A percentile compares a stretch with the other conserved stretches of the same genome.
Evolutionary conservation across 2,113 vertebrate species (phyloP).

Genomic region (Forbesichthys agassizii): DNA sequence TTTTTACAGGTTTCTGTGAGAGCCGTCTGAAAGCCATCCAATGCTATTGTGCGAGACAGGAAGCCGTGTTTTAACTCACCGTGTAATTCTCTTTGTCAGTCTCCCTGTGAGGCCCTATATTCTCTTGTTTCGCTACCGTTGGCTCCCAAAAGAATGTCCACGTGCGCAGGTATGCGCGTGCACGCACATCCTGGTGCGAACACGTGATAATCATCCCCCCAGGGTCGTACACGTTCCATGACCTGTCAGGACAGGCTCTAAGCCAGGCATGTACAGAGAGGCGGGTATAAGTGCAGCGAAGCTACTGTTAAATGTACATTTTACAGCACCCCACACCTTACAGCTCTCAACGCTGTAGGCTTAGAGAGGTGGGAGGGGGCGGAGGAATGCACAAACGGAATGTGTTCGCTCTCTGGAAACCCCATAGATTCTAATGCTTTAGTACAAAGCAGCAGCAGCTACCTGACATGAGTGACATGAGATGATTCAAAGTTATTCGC

Average conservation of each 20-base stretch:
- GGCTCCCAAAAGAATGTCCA: conserved; percentile 40
- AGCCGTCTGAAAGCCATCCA: conserved; percentile 70
- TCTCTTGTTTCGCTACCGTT: conserved; percentile 66
- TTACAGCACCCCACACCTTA: conserved; percentile 32
- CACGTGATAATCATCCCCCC: conserved; percentile 46
- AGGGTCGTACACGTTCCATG: conserved; percentile 52
- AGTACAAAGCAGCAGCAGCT: conserved; percentile 12
- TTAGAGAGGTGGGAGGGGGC: conserved; percentile 35
- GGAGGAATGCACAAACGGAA: conserved; percentile 17
- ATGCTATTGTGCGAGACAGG: conserved; percentile 54
- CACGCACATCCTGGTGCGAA: conserved; percentile 3
- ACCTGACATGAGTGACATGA: conserved; percentile 36
- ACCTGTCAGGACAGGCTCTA: conserved; percentile 64
- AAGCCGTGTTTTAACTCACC: conserved; percentile 61
- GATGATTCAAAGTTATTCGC: conserved; percentile 45
- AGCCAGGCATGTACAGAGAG: conserved; percentile 50
- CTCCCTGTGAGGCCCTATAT: conserved; percentile 55
- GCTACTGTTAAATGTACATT: conserved; percentile 37
- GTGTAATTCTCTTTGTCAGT: conserved; percentile 71
- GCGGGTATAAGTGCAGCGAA: conserved; percentile 53
- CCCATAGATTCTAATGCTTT: conserved; percentile 27
- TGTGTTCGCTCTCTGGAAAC: conserved; percentile 43
- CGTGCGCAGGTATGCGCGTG: conserved; percentile 3
- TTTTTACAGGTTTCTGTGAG: conserved; percentile 60
- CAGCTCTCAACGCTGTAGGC: conserved; percentile 36